A percentile compares a stretch with the other conserved stretches of the same genome.
phyloP scores from a whole-genome alignment of 2,113 vertebrate genomes.

The Syngnathus typhle region DNA sequence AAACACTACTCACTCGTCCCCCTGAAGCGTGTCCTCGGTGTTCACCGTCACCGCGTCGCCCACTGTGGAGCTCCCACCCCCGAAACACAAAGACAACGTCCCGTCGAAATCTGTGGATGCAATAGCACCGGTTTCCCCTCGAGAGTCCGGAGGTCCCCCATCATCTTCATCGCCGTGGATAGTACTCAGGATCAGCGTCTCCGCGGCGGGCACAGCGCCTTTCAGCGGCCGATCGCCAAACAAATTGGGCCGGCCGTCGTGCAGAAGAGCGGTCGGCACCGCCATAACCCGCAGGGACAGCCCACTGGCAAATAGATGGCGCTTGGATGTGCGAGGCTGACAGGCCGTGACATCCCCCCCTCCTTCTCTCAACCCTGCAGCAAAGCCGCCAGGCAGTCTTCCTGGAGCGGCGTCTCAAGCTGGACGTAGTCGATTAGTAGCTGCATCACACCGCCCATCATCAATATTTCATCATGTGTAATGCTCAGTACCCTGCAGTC shows the following conservation, averaged over 20 bases:
- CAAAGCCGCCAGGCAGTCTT: neutral
- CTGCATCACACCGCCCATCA: neutral
- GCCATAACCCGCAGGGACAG: conserved; percentile 71
- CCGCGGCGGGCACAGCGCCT: conserved; percentile 49
- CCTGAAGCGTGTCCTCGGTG: conserved; percentile 76
- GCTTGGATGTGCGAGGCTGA: conserved; percentile 12
- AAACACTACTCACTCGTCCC: conserved; percentile 82
- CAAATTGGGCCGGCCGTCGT: conserved; percentile 80
- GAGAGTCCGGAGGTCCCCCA: conserved; percentile 24
- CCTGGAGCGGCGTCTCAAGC: conserved; percentile 20
- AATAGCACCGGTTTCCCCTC: conserved; percentile 38
- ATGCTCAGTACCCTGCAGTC: neutral
- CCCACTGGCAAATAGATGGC: conserved; percentile 20
- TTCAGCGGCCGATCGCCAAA: conserved; percentile 53
- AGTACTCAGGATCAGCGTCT: conserved; percentile 20
- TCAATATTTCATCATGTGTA: neutral
- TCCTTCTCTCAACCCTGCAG: neutral
- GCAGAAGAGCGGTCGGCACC: conserved; percentile 71
- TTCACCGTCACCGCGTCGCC: conserved; percentile 72
- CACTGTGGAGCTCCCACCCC: conserved; percentile 46
- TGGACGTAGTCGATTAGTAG: conserved; percentile 27
- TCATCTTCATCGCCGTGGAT: conserved; percentile 8
- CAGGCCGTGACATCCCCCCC: conserved; percentile 53
- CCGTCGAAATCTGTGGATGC: conserved; percentile 69
- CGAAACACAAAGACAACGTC: conserved; percentile 79